Evolutionary conservation across 1,140 invertebrate species (phyloP).

Genomic region (Meteorus sp.): DNA sequence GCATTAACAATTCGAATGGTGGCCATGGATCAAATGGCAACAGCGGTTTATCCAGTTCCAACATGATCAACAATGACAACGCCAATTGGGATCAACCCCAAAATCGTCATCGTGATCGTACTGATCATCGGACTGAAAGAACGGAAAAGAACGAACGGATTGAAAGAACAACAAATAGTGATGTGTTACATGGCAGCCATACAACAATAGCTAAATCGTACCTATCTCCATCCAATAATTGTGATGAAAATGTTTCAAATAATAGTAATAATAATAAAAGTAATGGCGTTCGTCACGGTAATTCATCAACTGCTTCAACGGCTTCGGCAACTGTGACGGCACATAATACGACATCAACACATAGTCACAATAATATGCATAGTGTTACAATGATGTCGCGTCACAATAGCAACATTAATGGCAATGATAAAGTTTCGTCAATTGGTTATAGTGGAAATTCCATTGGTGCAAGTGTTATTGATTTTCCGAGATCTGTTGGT

Average conservation of each 20-base stretch:
- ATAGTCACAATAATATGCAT: conserved; percentile 30
- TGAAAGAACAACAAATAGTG: background rate
- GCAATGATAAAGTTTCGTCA: conserved; percentile 15
- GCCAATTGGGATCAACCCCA: conserved; percentile 6
- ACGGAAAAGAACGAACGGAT: background rate
- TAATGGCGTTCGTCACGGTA: too few relatives aligned
- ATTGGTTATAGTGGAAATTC: too few relatives aligned
- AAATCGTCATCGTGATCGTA: background rate
- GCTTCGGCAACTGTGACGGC: conserved; percentile 20
- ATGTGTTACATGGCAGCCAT: background rate
- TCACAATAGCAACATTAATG: conserved; percentile 24
- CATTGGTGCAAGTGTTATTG: too few relatives aligned
- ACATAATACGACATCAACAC: conserved; percentile 25
- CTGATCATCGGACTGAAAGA: conserved; percentile 13
- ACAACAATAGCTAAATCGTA: conserved; percentile 25
- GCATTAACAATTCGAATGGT: conserved; percentile 27
- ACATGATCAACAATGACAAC: background rate
- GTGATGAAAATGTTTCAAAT: conserved; percentile 38
- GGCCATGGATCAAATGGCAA: background rate
- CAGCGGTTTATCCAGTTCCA: background rate
- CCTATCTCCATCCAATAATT: conserved; percentile 42
- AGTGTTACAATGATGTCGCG: conserved; percentile 19
- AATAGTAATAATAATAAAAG: conserved; percentile 36
- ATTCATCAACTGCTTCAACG: conserved; percentile 30
- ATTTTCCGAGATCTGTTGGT: too few relatives aligned